Evolutionary conservation across 2,888 invertebrate genomes (phyloP).

Genomic region (Idaea dimidiata): DNA sequence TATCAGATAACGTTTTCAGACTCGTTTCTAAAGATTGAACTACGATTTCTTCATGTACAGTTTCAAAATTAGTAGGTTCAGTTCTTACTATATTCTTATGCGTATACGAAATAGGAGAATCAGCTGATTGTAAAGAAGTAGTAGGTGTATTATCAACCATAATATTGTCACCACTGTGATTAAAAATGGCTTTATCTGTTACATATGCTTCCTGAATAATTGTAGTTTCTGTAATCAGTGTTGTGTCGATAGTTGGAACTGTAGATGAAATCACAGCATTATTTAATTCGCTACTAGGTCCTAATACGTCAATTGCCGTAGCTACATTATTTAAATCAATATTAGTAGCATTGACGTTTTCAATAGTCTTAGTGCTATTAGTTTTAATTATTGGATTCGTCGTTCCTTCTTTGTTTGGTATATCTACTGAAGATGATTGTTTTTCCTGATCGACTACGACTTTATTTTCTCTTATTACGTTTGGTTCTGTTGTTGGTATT

Average conservation of each 20-base stretch:
- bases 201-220: neutral
- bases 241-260: neutral
- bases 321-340: neutral
- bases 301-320: neutral
- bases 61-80: neutral
- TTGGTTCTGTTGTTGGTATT: neutral
- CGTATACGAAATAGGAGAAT: neutral
- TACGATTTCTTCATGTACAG: neutral
- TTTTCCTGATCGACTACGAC: neutral
- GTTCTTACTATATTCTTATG: neutral
- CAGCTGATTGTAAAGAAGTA: neutral
- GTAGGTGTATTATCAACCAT: neutral
- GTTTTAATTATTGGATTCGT: too few relatives aligned
- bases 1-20: neutral
- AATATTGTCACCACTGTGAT: neutral
- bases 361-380: neutral
- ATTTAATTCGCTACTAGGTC: slow-evolving; percentile 3
- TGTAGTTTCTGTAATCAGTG: neutral
- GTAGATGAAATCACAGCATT: neutral
- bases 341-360: neutral
- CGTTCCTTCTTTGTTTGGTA: too few relatives aligned
- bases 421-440: neutral
- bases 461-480: neutral
- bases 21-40: neutral
- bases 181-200: neutral